A percentile compares a stretch with the other conserved stretches of the same genome.
Evolutionary conservation across 2,888 invertebrate genomes (phyloP).

Genomic region (Coecobrya sp.): DNA sequence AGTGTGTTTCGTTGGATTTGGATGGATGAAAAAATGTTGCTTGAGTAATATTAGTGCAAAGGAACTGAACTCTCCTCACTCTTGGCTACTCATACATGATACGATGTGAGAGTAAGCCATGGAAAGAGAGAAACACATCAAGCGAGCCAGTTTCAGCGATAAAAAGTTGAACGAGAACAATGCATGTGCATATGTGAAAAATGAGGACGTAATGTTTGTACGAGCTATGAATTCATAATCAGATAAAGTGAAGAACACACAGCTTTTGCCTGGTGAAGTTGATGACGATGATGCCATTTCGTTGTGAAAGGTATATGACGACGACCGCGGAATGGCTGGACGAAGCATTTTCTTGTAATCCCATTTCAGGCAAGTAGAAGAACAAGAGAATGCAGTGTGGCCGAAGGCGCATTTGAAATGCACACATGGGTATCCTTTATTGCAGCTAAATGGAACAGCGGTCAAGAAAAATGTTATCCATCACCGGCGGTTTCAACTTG

Average conservation of each 20-base stretch:
- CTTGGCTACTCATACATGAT: neutral
- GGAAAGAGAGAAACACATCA: slow-evolving; percentile 9
- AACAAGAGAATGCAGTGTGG: neutral
- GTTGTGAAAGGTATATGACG: neutral
- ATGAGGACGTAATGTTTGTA: slow-evolving; percentile 77
- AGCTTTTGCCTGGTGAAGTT: slow-evolving; percentile 19
- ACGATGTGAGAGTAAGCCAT: neutral
- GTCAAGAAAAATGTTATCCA: slow-evolving; percentile 47
- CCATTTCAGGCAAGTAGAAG: slow-evolving; percentile 17
- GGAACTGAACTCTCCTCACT: slow-evolving; percentile 10
- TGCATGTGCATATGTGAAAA: slow-evolving; percentile 75
- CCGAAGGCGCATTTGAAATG: neutral
- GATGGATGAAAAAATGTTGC: slow-evolving; percentile 10
- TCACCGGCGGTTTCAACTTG: slow-evolving; percentile 12
- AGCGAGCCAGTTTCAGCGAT: slow-evolving; percentile 65
- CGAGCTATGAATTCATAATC: slow-evolving; percentile 72
- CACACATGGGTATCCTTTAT: slow-evolving; percentile 1
- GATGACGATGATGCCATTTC: slow-evolving; percentile 42
- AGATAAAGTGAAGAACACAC: slow-evolving; percentile 34
- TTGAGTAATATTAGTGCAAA: slow-evolving; percentile 3
- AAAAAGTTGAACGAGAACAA: slow-evolving; percentile 72
- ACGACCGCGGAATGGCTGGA: slow-evolving; percentile 24
- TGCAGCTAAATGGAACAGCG: slow-evolving; percentile 23
- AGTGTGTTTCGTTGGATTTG: neutral
- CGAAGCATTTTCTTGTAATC: slow-evolving; percentile 41